Base-by-base conservation (phyloP, 2,888 invertebrate species). In the Piscicola geometra region DNA sequence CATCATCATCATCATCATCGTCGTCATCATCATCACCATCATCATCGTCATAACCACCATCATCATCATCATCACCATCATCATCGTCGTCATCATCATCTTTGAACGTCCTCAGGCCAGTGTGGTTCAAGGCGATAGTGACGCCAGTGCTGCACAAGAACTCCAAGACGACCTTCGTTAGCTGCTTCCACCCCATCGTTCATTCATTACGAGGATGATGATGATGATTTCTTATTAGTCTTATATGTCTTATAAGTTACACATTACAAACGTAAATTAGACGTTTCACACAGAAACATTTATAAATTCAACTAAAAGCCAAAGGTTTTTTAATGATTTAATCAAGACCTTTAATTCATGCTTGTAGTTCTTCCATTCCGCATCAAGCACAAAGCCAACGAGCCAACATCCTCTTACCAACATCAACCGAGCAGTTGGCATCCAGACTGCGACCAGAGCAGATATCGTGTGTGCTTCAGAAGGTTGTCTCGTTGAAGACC, bases 391-490 rank as follows among this genome's bases (percentile, higher is more conserved):
- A n/a, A n/a, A n/a, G n/a, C n/a, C n/a, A n/a, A n/a, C n/a, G n/a
- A n/a, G n/a, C n/a, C n/a, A n/a, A n/a, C n/a, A n/a, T n/a, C n/a
- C n/a, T n/a, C n/a, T n/a, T 3, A 3, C 60, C n/a, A 5, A 56
- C 25, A 9, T 18, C 60, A 56, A 3, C 60, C 9, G 3, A 3
- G n/a, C 60, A 71, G 71, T 30, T 71, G 71, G 50, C 71, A 0
- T 71, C 71, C 3, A 33, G 73, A 36, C 36, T 73, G 64, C 56
- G 33, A n/a, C 33, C 56, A 18, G 64, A 73, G n/a, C 60, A 73
- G 64, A 32, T 73, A 5, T 18, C 35, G 1, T 35, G 32, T 32
- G 64, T 73, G 33, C 30, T 73, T 18, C 73, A 73, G 52, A 73
- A 73, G 64, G 52, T 52, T 15, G 56, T 25, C 21, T 52, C 52